A percentile compares a stretch with the other conserved stretches of the same genome.
Evolutionary conservation across 2,113 vertebrate genomes (phyloP).

Genomic region (Kobus ellipsiprymnus): DNA sequence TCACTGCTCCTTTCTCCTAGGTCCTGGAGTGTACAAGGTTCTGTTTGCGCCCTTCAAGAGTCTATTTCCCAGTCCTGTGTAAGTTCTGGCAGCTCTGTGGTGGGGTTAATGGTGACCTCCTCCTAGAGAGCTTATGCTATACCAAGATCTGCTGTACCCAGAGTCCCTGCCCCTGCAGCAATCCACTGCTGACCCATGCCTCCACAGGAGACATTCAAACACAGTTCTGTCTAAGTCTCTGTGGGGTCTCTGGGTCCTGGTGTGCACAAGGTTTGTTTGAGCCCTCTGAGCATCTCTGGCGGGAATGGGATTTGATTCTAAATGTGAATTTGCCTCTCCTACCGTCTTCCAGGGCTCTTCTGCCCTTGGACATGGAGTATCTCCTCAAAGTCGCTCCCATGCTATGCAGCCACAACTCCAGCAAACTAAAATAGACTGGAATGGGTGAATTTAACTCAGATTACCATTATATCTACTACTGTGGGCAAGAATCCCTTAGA

Average conservation of each 20-base stretch:
- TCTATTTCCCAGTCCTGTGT: not conserved
- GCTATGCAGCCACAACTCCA: not conserved
- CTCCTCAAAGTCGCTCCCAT: not conserved
- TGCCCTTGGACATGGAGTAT: not conserved
- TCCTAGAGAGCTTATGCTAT: not conserved
- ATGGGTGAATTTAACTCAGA: not conserved
- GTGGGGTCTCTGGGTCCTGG: not conserved
- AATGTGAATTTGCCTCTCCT: not conserved
- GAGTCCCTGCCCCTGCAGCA: not conserved
- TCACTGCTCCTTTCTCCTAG: not conserved
- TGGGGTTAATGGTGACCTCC: not conserved
- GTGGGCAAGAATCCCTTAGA: not conserved
- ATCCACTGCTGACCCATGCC: accelerated
- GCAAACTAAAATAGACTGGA: not conserved
- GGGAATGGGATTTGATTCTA: not conserved
- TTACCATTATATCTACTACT: not conserved
- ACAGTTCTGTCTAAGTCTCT: not conserved
- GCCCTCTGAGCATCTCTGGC: not conserved
- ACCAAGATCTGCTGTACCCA: not conserved
- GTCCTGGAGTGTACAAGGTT: not conserved
- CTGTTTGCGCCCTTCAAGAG: not conserved
- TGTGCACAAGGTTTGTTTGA: not conserved
- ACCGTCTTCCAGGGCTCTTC: not conserved
- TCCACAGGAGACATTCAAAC: not conserved
- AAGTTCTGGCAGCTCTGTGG: not conserved